Evolutionary conservation across 2,888 invertebrate genomes (phyloP), one percentile per base, ranked within the genome.

Genomic region (Stenchaetothrips biformis): DNA sequence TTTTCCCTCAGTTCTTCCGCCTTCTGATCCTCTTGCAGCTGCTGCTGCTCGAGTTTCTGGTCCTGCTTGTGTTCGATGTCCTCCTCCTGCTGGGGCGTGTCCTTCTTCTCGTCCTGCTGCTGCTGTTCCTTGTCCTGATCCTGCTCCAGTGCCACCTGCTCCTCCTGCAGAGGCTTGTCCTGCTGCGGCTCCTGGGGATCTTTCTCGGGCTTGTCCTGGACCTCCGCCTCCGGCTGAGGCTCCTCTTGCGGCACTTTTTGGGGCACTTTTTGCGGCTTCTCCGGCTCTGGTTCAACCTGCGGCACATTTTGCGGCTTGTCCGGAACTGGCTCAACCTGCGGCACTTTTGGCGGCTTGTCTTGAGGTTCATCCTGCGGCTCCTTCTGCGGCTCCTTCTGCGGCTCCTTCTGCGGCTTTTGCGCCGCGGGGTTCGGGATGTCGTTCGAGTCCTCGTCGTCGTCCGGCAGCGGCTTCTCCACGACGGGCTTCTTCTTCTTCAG

Each of bases 401-500:
- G 21, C 37, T 2, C 37, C 37, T 37, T 37, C 37, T 37, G 37
- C 3, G 21, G 25, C 67, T 25, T 11, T 25, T 25, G 21, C 67
- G 37, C 37, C 37, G 1, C 37, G 37, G 37, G 37, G 37, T 74
- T 11, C 1, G 67, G 67, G 67, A 74, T 74, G 67, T 25, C 25
- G 67, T 74, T 74, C 21, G 21, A 25, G 67, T 74, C 67, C 25
- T 74, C 67, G 67, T 74, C 67, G 21, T 74, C 53, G 53, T 53
- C 67, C 67, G 25, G 67, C 7, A 21, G 67, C 25, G 67, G 37
- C 37, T 37, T 37, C 37, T 37, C 37, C 37, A 37, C 37, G 37
- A 37, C 37, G 37, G 37, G 37, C 37, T 4, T 37, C 37, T 37
- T 37, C 37, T 37, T 37, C 37, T 37, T 37, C 37, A 37, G 37